A percentile compares a stretch with the other conserved stretches of the same genome.
Evolutionary conservation across 2,113 vertebrate species (phyloP).

Genomic region (Chaetura pelagica): DNA sequence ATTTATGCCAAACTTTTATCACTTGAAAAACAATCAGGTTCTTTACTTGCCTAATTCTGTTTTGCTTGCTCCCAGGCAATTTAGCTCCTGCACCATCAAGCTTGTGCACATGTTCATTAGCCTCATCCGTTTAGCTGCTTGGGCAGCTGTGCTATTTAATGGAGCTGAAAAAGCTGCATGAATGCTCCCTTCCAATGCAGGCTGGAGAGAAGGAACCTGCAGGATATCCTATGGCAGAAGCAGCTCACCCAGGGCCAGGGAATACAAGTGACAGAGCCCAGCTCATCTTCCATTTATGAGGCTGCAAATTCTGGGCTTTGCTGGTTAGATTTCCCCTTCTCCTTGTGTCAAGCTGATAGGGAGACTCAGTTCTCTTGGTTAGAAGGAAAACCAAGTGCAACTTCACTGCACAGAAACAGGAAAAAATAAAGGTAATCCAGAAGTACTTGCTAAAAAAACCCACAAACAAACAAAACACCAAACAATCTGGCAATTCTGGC

Average conservation of each 20-base stretch:
- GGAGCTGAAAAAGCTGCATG: constrained; percentile 9
- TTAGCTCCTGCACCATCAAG: constrained; percentile 44
- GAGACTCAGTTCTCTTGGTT: neutral
- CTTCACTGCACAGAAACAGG: neutral
- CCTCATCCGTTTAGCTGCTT: constrained; percentile 38
- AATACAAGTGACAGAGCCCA: neutral
- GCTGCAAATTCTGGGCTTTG: neutral
- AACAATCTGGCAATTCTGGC: neutral
- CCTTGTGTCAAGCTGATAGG: fast-evolving
- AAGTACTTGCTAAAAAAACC: neutral
- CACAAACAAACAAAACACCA: too few species aligned
- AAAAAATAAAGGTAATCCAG: neutral
- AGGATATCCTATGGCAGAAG: neutral
- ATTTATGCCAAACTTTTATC: constrained; percentile 54
- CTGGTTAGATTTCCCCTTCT: neutral
- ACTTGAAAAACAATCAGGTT: constrained; percentile 53
- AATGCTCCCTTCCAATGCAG: neutral
- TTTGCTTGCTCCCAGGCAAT: constrained; percentile 39
- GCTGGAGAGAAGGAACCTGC: neutral
- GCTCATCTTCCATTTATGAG: neutral
- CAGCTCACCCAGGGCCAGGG: neutral
- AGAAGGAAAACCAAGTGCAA: neutral
- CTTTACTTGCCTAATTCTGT: constrained; percentile 31
- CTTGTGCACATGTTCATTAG: constrained; percentile 27
- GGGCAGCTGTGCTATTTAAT: constrained; percentile 28